Percentiles rank a stretch among this genome's conserved stretches.
These are phyloP conservation scores for Loriculus beryllinus DNA, from an alignment of 2,797 vertebrate genomes.

Conservation along the genomic window DNA sequence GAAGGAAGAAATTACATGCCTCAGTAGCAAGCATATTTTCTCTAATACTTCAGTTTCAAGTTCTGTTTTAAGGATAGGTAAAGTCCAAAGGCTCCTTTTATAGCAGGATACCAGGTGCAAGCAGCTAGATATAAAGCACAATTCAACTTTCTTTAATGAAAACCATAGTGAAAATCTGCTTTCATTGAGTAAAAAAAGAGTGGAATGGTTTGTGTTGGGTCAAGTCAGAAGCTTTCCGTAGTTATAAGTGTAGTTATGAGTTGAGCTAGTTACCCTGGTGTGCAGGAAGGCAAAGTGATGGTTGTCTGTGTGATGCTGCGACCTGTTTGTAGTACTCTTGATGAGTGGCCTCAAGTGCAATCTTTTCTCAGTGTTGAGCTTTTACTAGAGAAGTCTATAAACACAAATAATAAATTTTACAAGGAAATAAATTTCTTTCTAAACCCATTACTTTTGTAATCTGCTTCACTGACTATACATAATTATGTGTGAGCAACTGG, in stretches of 20 bases:
- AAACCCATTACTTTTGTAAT: neutral
- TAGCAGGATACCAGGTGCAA: constrained; percentile 5
- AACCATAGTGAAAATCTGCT: neutral
- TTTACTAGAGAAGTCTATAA: neutral
- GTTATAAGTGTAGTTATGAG: neutral
- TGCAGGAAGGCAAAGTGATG: neutral
- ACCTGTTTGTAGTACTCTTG: neutral
- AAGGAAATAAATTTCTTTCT: neutral
- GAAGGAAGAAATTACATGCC: constrained; percentile 56
- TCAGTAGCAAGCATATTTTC: constrained; percentile 12
- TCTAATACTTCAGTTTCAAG: constrained; percentile 38
- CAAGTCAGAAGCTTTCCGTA: neutral
- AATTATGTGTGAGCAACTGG: neutral
- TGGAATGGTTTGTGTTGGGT: neutral
- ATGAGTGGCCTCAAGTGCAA: neutral
- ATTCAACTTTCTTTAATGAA: neutral
- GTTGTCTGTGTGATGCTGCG: neutral
- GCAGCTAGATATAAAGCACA: neutral
- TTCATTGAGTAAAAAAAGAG: neutral
- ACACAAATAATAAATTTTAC: neutral
- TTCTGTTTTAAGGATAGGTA: constrained; percentile 14
- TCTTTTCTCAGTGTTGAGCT: neutral
- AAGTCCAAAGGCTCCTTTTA: neutral
- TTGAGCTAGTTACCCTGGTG: neutral
- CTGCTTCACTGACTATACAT: neutral